Evolutionary conservation across 1,140 invertebrate genomes (phyloP), one percentile per base, ranked within the genome.

Genomic region (Drosophila chauvacae): DNA sequence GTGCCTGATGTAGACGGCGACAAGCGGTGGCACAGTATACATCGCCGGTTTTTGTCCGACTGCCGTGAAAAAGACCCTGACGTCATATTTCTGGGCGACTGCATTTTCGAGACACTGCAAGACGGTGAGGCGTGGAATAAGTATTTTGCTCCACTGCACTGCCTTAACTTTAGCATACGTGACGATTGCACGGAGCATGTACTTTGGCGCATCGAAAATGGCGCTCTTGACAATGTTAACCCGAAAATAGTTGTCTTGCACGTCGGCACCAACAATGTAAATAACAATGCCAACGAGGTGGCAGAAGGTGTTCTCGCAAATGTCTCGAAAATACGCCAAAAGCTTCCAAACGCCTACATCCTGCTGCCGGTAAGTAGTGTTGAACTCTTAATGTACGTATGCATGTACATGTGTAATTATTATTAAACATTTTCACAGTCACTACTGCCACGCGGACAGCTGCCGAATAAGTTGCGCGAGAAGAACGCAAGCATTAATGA

Each of bases 11-110:
- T 75, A 44, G 91, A 92, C 57, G 91, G 91, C 50, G 91, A 92
- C 71, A 90, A 92, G 41, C 86, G 91, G 42, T 92, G 91, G 91
- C 64, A 82, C 51, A 92, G 91, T 57, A 91, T 92, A 65, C 97
- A 98, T 92, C 95, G 96, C 69, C 94, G 96, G 62, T 98, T 97
- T 92, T 92, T 97, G 41, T 94, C 94, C 39, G 96, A 98, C 93
- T 95, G 96, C 11, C 95, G 96, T 91, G 96, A 97, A 80, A 96
- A 96, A 93, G 97, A 98, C 93, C 97, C 96, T 39, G 97, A 98
- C 91, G 96, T 98, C n/a, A 94, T 98, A 60, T 97, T 98, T 87
- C 95, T 98, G 48, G 97, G 97, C 9, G 97, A 98, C 93, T 97
- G 96, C 47, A 94, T 97, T 56, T 94, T 98, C 65, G 95, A 96